Evolutionary conservation across 2,888 invertebrate genomes (phyloP), one percentile per base, ranked within the genome.

Genomic region (Oligia strigilis): DNA sequence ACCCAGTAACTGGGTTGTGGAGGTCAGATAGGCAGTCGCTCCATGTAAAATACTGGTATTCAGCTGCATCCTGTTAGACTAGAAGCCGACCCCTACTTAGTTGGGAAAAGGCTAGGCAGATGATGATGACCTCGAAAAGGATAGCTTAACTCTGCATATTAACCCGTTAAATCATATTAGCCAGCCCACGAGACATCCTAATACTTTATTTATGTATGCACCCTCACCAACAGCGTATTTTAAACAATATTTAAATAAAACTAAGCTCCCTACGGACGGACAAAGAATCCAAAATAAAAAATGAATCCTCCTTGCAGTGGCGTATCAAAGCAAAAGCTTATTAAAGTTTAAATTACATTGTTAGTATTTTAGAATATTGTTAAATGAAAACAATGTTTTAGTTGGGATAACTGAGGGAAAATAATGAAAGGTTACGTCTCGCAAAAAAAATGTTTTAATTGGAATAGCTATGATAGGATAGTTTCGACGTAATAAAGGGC

Each of bases 291-390:
- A 6, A 40, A 40, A 40, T 40, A 40, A 40, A 40, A 40, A 40
- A 40, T 40, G 0, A 72, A 72, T 46, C 36, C 23, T 65, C 36
- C 17, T 49, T 49, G 55, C 17, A 36, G 29, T n/a, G 8, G 29
- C 1, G 40, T 66, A 14, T 29, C 43, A 17, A 40, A 60, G 49
- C 23, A 64, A 40, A 75, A 49, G 23, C 6, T 23, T 23, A 55
- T 62, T 80, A 17, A 80, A 82, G 55, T 80, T 70, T 49, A 82
- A 80, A 77, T 82, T 23, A 82, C 64, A 49, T 82, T 70, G 55
- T 74, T 23, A 58, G n/a, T 62, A 14, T n/a, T 49, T 70, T 49
- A 49, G 8, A 70, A 77, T 40, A 58, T 29, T 58, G 49, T 64
- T 64, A 1, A 55, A 23, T 8, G 13, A 64, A 77, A 82, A 58